phyloP scores from a whole-genome alignment of 2,888 invertebrate genomes.

The Dryococelus australis region DNA sequence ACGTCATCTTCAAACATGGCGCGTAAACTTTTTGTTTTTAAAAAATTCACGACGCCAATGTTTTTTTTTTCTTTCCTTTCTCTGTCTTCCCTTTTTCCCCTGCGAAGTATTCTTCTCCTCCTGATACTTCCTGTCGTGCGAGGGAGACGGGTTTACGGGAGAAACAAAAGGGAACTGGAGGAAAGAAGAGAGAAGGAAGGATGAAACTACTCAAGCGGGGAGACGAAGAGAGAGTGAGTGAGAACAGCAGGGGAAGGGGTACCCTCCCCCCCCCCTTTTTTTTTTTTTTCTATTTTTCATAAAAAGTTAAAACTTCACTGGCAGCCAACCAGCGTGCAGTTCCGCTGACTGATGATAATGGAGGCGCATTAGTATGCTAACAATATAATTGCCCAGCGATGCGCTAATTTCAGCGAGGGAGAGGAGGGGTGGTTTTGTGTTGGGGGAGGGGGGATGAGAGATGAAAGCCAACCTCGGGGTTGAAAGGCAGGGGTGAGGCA shows the following conservation, averaged over 20 bases:
- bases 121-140: not conserved
- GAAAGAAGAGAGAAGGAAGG: not conserved
- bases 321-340: conserved; percentile 24
- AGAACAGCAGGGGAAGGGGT: not conserved
- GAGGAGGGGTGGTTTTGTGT: not conserved
- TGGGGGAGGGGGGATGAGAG: conserved; percentile 18
- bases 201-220: not conserved
- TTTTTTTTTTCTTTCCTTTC: not conserved
- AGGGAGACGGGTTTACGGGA: not conserved
- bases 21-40: not conserved
- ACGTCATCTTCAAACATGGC: not conserved
- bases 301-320: conserved; percentile 22
- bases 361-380: conserved; percentile 33
- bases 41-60: not conserved
- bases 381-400: conserved; percentile 35
- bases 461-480: conserved; percentile 17
- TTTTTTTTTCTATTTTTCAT: conserved; percentile 21
- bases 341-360: conserved; percentile 24
- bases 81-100: not conserved
- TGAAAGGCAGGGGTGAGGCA: not conserved
- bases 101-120: not conserved
- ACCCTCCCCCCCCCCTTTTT: no score
- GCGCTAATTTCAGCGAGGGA: conserved; percentile 30
- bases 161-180: not conserved
- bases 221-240: not conserved